Percentiles rank a stretch among this genome's conserved stretches.
These are phyloP conservation scores for Beroe forskalii DNA, from an alignment of 37 sponge, comb jelly and placozoan genomes.

Conservation along the genomic window DNA sequence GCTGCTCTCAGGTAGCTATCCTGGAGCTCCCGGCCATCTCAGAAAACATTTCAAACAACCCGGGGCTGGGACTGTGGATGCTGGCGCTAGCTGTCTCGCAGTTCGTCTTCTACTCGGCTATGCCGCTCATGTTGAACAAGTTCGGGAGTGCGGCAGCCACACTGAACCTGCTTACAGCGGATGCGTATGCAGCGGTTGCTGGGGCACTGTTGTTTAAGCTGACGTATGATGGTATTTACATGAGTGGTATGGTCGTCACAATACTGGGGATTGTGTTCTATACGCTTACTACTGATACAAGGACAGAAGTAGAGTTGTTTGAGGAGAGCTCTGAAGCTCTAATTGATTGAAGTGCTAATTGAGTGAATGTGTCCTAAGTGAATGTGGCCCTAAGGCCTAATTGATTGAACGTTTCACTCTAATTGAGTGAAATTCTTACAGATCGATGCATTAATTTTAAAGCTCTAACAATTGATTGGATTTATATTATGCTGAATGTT, in stretches of 20 bases:
- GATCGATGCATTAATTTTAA: too few relatives aligned
- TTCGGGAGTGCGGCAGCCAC: constrained; percentile 42
- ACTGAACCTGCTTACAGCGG: constrained; percentile 18
- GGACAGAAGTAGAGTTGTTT: not conserved
- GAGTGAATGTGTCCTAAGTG: too few relatives aligned
- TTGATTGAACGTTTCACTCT: too few relatives aligned
- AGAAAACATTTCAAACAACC: not conserved
- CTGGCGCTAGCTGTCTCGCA: constrained; percentile 9
- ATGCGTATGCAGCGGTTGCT: constrained; percentile 36
- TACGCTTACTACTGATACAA: not conserved
- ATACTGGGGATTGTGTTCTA: constrained; percentile 7
- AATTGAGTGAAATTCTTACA: too few relatives aligned
- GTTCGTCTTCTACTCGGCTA: constrained; percentile 41
- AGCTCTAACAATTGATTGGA: too few relatives aligned
- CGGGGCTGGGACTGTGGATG: not conserved
- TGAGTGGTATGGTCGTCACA: not conserved
- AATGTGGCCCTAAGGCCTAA: too few relatives aligned
- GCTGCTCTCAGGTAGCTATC: not conserved
- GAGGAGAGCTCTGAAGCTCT: constrained; percentile 46
- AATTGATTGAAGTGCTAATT: not conserved
- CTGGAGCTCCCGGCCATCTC: not conserved
- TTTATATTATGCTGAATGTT: too few relatives aligned
- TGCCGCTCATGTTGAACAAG: constrained; percentile 19
- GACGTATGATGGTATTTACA: constrained; percentile 1
- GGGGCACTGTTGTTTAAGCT: constrained; percentile 4